Evolutionary conservation across 1,140 invertebrate species (phyloP), one percentile per base, ranked within the genome.

Genomic region (Leptestheria dahalacensis): DNA sequence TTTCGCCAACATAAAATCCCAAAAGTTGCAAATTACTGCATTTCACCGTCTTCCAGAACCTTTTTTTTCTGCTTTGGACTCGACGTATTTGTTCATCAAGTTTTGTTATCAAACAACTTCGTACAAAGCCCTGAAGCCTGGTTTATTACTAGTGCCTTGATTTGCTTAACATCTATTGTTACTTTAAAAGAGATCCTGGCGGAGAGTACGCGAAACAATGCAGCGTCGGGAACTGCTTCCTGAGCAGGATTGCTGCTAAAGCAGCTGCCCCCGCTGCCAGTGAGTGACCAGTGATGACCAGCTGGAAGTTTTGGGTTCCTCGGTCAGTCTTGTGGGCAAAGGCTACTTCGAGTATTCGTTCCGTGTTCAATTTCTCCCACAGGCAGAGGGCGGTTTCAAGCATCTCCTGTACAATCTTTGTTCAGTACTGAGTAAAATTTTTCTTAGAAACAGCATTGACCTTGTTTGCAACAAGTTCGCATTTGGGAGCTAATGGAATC

Each of bases 301-400:
- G 71, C 60, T 82, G 81, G 68, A 90, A 94, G 21, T 79, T 75
- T 59, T 80, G 70, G 0, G 85, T 87, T 1, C 79, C 81, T 47
- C 78, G 72, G 2, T 79, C 78, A 10, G 76, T 74, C 67, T 82
- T 78, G 69, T 79, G 74, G 28, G 72, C 69, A 65, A 88, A 78
- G 0, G 89, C 89, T 65, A 79, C 76, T 28, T 79, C 73, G n/a
- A 94, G 76, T 59, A 93, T 80, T 55, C 77, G 76, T 67, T 91
- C 87, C 33, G 86, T 78, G 51, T 78, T 75, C 48, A 94, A 70
- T 70, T 91, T 91, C 54, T 82, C 81, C 33, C 81, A 77, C 66
- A 94, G 90, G 66, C 93, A 92, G 61, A 85, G 82, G 1, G 90
- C 90, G 11, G 88, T 85, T 68, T 88, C 83, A 0, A 92, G 85